phyloP scores from a whole-genome alignment of 2,888 invertebrate species.

The Lagria hirta region DNA sequence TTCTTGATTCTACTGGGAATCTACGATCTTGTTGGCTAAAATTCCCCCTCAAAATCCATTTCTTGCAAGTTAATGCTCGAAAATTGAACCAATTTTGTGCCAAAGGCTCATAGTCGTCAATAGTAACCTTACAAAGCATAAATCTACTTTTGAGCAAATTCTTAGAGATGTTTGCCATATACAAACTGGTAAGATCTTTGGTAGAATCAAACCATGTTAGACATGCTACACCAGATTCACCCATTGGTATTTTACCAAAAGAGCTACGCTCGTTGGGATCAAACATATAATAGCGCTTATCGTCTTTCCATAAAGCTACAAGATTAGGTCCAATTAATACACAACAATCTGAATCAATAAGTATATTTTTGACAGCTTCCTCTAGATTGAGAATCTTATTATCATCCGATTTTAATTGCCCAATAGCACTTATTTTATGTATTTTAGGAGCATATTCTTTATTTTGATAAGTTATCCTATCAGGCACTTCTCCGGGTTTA shows the following conservation, averaged over 20 bases:
- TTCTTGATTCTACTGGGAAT: conserved; percentile 49
- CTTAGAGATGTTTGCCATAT: conserved; percentile 47
- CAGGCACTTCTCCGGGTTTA: conserved; percentile 36
- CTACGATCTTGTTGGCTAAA: conserved; percentile 45
- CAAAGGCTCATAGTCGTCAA: conserved; percentile 44
- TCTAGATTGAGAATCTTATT: conserved; percentile 45
- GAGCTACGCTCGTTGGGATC: conserved; percentile 54
- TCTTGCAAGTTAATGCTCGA: conserved; percentile 38
- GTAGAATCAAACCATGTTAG: conserved; percentile 49
- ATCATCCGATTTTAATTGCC: conserved; percentile 45
- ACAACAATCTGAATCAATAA: conserved; percentile 48
- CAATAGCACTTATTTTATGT: conserved; percentile 46
- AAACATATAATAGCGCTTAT: conserved; percentile 52
- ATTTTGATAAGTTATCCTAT: conserved; percentile 41
- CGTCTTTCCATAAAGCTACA: conserved; percentile 53
- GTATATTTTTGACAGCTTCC: conserved; percentile 47
- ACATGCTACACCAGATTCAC: conserved; percentile 48
- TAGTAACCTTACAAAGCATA: conserved; percentile 46
- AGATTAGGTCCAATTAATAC: conserved; percentile 51
- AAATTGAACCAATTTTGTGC: conserved; percentile 51
- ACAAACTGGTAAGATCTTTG: conserved; percentile 48
- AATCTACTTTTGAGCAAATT: conserved; percentile 28
- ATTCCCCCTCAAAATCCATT: conserved; percentile 52
- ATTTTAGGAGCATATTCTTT: conserved; percentile 42
- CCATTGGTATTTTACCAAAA: conserved; percentile 39